Evolutionary conservation across 2,888 invertebrate species (phyloP).

Genomic region (Dasypogon diadema): DNA sequence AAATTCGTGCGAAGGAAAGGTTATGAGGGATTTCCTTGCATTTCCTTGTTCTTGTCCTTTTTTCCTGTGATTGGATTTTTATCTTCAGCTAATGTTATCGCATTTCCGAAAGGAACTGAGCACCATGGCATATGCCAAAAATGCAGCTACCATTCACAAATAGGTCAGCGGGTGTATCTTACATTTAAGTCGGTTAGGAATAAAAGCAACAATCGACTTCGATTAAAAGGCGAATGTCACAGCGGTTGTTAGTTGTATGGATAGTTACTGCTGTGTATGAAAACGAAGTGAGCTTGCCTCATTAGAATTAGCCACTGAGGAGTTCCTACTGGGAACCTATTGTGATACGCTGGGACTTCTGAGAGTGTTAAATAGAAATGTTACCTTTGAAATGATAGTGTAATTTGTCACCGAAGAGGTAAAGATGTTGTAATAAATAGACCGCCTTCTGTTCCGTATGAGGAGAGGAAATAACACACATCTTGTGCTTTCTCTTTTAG

Average conservation of each 20-base stretch:
- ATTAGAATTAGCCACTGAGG: conserved; percentile 29
- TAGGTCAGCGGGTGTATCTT: conserved; percentile 1
- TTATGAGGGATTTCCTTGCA: conserved; percentile 25
- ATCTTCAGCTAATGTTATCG: neutral
- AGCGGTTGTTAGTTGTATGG: conserved; percentile 15
- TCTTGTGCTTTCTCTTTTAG: no score
- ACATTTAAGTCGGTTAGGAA: neutral
- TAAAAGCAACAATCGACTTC: neutral
- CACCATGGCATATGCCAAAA: neutral
- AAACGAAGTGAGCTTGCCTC: conserved; percentile 14
- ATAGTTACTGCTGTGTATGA: neutral
- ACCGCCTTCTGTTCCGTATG: no score
- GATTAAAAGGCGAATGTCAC: conserved; percentile 10
- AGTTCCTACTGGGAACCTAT: conserved; percentile 7
- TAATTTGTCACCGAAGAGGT: neutral
- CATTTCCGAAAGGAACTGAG: neutral
- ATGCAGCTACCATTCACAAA: neutral
- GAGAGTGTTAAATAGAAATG: neutral
- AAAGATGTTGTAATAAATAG: neutral
- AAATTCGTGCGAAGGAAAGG: conserved; percentile 38
- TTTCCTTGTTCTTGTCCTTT: neutral
- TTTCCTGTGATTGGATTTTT: neutral
- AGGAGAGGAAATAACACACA: no score
- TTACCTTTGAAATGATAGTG: neutral
- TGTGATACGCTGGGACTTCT: neutral